A percentile compares a stretch with the other conserved stretches of the same genome.
These are phyloP conservation scores for Nebria brevicollis DNA, from an alignment of 2,888 invertebrate genomes.

Conservation along the genomic window DNA sequence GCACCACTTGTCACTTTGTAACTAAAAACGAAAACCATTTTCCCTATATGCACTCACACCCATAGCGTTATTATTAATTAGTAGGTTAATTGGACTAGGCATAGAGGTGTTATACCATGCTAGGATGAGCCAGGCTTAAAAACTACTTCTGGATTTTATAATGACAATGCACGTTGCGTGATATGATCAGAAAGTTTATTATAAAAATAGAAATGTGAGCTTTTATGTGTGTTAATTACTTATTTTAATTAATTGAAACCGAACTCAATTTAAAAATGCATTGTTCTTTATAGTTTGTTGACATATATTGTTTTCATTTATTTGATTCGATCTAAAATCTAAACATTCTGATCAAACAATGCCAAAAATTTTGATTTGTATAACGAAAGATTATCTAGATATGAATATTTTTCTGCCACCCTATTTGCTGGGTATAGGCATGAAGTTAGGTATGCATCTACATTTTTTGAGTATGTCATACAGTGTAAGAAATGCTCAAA, in stretches of 20 bases:
- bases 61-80: slow-evolving; percentile 37
- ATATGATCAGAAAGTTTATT: slow-evolving; percentile 12
- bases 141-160: neutral
- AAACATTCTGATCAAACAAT: too few relatives aligned
- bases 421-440: too few relatives aligned
- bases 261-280: neutral
- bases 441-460: too few relatives aligned
- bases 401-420: too few relatives aligned
- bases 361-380: too few relatives aligned
- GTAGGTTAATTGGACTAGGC: slow-evolving; percentile 30
- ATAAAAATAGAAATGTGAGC: neutral
- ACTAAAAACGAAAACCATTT: neutral
- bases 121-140: neutral
- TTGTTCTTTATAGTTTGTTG: neutral
- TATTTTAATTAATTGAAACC: neutral
- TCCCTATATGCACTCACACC: slow-evolving; percentile 14
- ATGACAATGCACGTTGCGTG: neutral
- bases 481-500: too few relatives aligned
- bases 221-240: slow-evolving; percentile 11
- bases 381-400: too few relatives aligned
- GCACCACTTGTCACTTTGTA: neutral
- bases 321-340: too few relatives aligned
- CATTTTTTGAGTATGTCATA: too few relatives aligned
- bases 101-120: neutral
- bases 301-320: neutral